Base-by-base conservation (phyloP, 2,888 invertebrate species). In the Apodemia hepburni region DNA sequence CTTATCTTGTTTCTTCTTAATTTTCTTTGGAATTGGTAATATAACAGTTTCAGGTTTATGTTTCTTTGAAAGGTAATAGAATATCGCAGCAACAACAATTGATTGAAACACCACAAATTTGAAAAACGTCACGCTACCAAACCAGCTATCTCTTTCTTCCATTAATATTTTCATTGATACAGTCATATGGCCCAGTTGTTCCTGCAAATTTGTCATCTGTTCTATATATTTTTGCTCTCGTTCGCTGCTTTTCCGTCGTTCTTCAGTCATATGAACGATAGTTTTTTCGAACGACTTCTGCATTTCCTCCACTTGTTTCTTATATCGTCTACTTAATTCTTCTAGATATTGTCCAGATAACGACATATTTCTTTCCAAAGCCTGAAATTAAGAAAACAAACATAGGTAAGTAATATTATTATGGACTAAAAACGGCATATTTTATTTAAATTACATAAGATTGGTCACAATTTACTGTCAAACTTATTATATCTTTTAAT, bases 301-400 rank as follows among this genome's bases (percentile, higher is more conserved):
- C 94, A 98, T 95, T 76, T 98, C 98, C 83, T 99, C 98, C 60
- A 98, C 98, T 89, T 99, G 98, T 73, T 97, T 97, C 80, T 98
- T 98, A 87, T 99, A 99, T 17, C 98, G 93, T 63, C 97, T 94
- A 84, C 98, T 98, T 71, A 99, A 90, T 81, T 99, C 99, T 82
- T 99, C 99, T 70, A 99, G 92, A 83, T 99, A 99, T 83, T 98
- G 98, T 66, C 97, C 97, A 70, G 98, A 98, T 51, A 99, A 92
- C 15, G 98, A 98, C 95, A 99, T 97, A 87, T 99, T 99, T 71
- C 97, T 94, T 87, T 99, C 99, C 72, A 99, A 92, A 61, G 97
- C 95, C 95, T 97, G 90, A 66, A 92, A 92, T 65, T 63, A 64
- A 70, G 57, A 62, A 60, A 51, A 27, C 18, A 9, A 27, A 11